A percentile compares a stretch with the other conserved stretches of the same genome.
These are phyloP conservation scores for Limnephilus rhombicus DNA, from an alignment of 2,888 invertebrate genomes.

Conservation along the genomic window DNA sequence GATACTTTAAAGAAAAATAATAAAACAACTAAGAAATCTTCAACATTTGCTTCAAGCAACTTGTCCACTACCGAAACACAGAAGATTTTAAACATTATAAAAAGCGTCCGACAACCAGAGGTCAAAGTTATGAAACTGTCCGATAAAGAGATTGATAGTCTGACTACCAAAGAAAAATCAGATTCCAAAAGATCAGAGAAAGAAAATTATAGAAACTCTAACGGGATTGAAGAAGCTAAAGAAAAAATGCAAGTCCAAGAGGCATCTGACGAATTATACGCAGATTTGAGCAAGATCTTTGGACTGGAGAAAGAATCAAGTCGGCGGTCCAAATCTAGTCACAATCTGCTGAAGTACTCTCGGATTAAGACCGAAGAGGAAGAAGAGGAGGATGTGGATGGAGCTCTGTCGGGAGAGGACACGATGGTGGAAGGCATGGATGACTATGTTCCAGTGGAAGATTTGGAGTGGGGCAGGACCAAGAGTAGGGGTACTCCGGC, in stretches of 20 bases:
- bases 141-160: background rate
- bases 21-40: background rate
- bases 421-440: background rate
- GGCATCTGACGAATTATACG: background rate
- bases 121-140: constrained; percentile 12
- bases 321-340: background rate
- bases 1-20: background rate
- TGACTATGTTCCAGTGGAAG: background rate
- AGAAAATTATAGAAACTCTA: background rate
- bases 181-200: constrained; percentile 8
- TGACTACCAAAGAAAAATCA: background rate
- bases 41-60: background rate
- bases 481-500: background rate
- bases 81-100: constrained; percentile 23
- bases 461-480: background rate
- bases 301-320: background rate
- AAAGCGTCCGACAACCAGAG: constrained; percentile 32
- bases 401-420: constrained; percentile 19
- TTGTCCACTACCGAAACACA: constrained; percentile 2
- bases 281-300: constrained; percentile 11
- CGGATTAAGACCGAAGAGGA: constrained; percentile 11
- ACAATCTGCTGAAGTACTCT: constrained; percentile 34
- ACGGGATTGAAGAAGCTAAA: background rate
- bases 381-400: constrained; percentile 26
- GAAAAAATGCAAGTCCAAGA: background rate